phyloP scores from a whole-genome alignment of 1,140 invertebrate species.

The Magallana gigas region DNA sequence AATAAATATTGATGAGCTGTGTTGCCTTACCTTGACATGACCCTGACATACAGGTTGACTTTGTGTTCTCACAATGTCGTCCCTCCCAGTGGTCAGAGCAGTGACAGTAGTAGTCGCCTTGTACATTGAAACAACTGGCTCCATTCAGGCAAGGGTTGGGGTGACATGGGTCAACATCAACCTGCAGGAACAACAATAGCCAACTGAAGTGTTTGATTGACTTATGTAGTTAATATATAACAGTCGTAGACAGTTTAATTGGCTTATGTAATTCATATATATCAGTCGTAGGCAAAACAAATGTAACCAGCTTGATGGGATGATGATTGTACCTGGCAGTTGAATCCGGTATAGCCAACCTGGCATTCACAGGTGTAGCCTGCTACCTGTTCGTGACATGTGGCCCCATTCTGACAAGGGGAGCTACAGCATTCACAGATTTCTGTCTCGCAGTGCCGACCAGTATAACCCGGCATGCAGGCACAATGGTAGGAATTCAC shows the following conservation, averaged over 20 bases:
- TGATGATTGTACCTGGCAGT: conserved; percentile 69
- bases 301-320: too few relatives aligned
- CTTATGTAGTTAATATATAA: too few relatives aligned
- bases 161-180: conserved; percentile 75
- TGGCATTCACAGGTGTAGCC: conserved; percentile 80
- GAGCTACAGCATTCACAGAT: conserved; percentile 96
- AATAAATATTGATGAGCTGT: too few relatives aligned
- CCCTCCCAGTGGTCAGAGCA: conserved; percentile 50
- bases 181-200: conserved; percentile 55
- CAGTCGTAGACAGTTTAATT: too few relatives aligned
- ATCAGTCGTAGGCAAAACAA: too few relatives aligned
- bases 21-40: conserved; percentile 70
- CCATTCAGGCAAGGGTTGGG: conserved; percentile 89
- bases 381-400: conserved; percentile 87
- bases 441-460: conserved; percentile 65
- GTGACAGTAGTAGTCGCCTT: conserved; percentile 75
- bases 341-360: conserved; percentile 81
- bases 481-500: conserved; percentile 83
- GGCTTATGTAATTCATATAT: too few relatives aligned
- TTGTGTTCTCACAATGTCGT: conserved; percentile 49
- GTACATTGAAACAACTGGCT: conserved; percentile 80
- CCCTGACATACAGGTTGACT: conserved; percentile 59
- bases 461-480: conserved; percentile 86
- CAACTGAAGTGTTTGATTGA: too few relatives aligned
- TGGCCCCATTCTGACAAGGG: conserved; percentile 94